phyloP scores from a whole-genome alignment of 1,140 invertebrate species.

The Drosophila persimilis region DNA sequence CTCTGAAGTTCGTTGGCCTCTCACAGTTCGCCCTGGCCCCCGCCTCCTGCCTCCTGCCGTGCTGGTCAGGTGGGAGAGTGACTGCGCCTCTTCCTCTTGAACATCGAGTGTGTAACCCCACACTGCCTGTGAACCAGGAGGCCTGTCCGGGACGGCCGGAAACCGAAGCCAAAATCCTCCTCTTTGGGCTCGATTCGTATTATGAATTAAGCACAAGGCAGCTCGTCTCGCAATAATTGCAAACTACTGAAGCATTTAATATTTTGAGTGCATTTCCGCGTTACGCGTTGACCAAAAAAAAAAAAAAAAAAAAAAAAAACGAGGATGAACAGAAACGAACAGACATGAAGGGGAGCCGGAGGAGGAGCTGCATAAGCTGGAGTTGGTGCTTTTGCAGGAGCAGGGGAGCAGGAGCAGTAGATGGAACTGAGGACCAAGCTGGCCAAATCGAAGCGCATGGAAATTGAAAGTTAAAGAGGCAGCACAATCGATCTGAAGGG shows the following conservation, averaged over 20 bases:
- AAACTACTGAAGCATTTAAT: constrained; percentile 81
- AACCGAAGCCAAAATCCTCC: constrained; percentile 8
- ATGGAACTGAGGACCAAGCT: constrained; percentile 6
- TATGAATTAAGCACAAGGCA: constrained; percentile 75
- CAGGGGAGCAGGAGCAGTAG: background rate
- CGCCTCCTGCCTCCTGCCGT: too few species aligned
- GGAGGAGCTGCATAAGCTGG: constrained; percentile 14
- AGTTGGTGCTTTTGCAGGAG: background rate
- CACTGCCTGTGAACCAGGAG: constrained; percentile 28
- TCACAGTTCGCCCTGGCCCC: too few species aligned
- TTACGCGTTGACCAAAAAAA: constrained; percentile 44
- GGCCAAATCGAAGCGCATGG: constrained; percentile 51
- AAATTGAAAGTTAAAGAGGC: constrained; percentile 64
- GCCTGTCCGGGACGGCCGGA: constrained; percentile 7
- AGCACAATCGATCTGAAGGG: constrained; percentile 1
- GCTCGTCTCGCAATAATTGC: constrained; percentile 65
- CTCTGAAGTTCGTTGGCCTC: too few species aligned
- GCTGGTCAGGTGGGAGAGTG: background rate
- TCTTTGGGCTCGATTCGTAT: constrained; percentile 38
- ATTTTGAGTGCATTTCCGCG: constrained; percentile 80
- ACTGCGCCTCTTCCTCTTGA: background rate
- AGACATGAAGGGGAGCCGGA: background rate
- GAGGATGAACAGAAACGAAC: background rate
- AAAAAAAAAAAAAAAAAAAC: constrained; percentile 15
- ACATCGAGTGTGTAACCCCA: background rate